Conservation (phyloP, 2,113 vertebrate species). For the Phycodurus eques region DNA sequence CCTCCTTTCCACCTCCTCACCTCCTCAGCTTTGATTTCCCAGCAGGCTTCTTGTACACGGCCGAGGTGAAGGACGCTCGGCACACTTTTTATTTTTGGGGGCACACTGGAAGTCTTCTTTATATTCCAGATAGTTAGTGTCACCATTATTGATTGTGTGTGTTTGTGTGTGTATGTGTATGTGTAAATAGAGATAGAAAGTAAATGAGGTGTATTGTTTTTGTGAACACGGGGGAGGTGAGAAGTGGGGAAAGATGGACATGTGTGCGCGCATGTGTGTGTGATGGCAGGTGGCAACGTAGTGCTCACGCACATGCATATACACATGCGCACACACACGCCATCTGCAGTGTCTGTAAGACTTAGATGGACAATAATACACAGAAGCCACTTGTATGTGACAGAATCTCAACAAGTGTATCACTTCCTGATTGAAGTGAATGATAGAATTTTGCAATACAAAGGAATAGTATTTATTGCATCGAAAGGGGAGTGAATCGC, state of each 20-base stretch:
- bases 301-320: slow-evolving; percentile 11
- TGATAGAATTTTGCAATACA: too few relatives aligned
- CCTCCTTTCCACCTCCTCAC: slow-evolving; percentile 11
- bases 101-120: not conserved
- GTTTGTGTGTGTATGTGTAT: not conserved
- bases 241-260: slow-evolving; percentile 32
- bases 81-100: slow-evolving; percentile 48
- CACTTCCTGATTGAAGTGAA: not conserved
- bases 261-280: slow-evolving; percentile 19
- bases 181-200: not conserved
- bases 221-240: slow-evolving; percentile 49
- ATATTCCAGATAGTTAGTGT: not conserved
- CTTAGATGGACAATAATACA: slow-evolving; percentile 28
- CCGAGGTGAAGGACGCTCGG: slow-evolving; percentile 56
- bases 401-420: slow-evolving; percentile 8
- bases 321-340: slow-evolving; percentile 24
- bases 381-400: slow-evolving; percentile 27
- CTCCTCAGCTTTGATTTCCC: slow-evolving; percentile 60
- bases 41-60: slow-evolving; percentile 45
- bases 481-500: not conserved
- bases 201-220: slow-evolving; percentile 26
- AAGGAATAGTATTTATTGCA: not conserved
- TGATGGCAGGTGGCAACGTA: slow-evolving; percentile 44
- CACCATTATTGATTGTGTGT: not conserved
- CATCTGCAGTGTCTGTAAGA: slow-evolving; percentile 58